These are phyloP conservation scores for Leptopilina boulardi DNA, from an alignment of 1,140 invertebrate genomes.

Conservation along the genomic window DNA sequence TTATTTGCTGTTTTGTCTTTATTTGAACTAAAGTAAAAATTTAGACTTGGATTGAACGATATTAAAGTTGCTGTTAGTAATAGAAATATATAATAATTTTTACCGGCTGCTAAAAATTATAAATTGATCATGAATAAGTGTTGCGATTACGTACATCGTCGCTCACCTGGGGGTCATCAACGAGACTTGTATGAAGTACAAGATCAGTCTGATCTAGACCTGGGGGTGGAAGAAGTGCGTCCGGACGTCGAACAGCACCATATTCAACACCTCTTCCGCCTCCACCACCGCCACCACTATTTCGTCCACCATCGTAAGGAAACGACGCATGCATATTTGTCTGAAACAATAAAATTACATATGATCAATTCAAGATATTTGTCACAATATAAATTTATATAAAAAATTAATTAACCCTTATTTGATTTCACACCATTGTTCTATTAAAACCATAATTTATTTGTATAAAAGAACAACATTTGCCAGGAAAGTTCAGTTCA, in stretches of 20 bases:
- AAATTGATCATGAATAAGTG: constrained; percentile 43
- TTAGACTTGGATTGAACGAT: background rate
- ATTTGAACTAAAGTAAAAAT: background rate
- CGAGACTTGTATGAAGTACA: constrained; percentile 74
- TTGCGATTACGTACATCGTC: constrained; percentile 75
- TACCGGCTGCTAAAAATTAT: no score
- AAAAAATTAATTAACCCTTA: no score
- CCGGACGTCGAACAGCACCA: constrained; percentile 78
- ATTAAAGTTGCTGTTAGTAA: no score
- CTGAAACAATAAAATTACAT: constrained; percentile 64
- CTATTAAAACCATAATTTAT: no score
- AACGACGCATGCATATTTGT: constrained; percentile 79
- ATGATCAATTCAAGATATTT: no score
- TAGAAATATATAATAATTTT: no score
- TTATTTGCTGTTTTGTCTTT: background rate
- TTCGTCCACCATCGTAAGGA: constrained; percentile 76
- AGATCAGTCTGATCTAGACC: constrained; percentile 75
- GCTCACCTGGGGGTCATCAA: constrained; percentile 77
- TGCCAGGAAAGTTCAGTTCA: no score
- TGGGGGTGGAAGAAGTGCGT: constrained; percentile 78
- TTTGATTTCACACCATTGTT: no score
- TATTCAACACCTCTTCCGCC: constrained; percentile 71
- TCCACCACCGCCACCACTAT: constrained; percentile 72
- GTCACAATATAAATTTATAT: no score
- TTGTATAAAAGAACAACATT: no score